phyloP scores from a whole-genome alignment of 2,113 vertebrate species.

The Etia nguti region DNA sequence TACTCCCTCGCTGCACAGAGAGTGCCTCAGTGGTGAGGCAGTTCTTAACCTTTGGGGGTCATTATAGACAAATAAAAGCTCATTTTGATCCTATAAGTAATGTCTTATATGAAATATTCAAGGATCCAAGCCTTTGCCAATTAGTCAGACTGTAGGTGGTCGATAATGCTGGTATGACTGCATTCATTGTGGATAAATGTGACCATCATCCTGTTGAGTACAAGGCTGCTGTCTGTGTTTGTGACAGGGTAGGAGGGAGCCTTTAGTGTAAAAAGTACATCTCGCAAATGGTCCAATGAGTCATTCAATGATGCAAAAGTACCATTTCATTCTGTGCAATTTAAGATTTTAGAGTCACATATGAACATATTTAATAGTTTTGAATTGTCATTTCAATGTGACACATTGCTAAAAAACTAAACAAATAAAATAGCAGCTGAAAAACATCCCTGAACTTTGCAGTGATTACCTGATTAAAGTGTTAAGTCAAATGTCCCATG shows the following conservation, averaged over 20 bases:
- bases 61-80: constrained; percentile 26
- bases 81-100: constrained; percentile 36
- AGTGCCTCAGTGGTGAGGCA: background rate
- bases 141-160: constrained; percentile 42
- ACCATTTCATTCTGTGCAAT: background rate
- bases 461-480: background rate
- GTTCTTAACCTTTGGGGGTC: constrained; percentile 18
- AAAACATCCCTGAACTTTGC: background rate
- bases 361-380: background rate
- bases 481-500: background rate
- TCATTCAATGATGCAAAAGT: background rate
- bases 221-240: background rate
- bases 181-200: background rate
- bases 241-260: background rate
- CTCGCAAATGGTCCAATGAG: background rate
- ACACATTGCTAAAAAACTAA: background rate
- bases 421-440: background rate
- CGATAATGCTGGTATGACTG: background rate
- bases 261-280: background rate
- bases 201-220: background rate
- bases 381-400: background rate
- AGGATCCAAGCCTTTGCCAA: constrained; percentile 3
- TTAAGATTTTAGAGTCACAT: background rate
- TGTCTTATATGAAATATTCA: constrained; percentile 59
- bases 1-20: background rate